Evolutionary conservation across 2,888 invertebrate genomes (phyloP).

Genomic region (Latheticus oryzae): DNA sequence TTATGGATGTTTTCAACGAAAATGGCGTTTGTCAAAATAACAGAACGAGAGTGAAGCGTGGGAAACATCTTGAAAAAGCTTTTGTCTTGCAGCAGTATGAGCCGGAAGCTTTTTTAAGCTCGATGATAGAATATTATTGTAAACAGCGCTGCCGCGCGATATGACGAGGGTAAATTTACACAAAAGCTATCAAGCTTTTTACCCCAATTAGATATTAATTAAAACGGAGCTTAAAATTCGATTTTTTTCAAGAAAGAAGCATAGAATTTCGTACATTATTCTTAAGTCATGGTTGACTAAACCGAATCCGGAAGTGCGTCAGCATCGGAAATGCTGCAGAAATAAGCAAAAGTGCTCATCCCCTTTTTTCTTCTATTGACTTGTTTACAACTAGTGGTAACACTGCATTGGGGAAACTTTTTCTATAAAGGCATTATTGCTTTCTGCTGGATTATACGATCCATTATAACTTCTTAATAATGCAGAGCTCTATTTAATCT

Average conservation of each 20-base stretch:
- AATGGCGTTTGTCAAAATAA: slow-evolving; percentile 65
- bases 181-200: too few species aligned
- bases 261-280: too few species aligned
- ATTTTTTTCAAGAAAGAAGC: too few species aligned
- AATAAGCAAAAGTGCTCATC: slow-evolving; percentile 46
- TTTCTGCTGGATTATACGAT: too few species aligned
- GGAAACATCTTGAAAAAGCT: slow-evolving; percentile 38
- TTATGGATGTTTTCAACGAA: slow-evolving; percentile 65
- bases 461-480: too few species aligned
- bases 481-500: slow-evolving; percentile 2
- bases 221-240: too few species aligned
- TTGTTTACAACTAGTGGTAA: slow-evolving; percentile 48
- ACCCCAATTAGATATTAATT: too few species aligned
- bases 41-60: slow-evolving; percentile 51
- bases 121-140: too few species aligned
- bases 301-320: slow-evolving; percentile 53
- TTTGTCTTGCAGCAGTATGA: slow-evolving; percentile 45
- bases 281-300: slow-evolving; percentile 38
- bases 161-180: too few species aligned
- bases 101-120: too few species aligned
- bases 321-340: slow-evolving; percentile 52
- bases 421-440: slow-evolving; percentile 24
- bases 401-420: slow-evolving; percentile 14
- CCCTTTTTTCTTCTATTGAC: slow-evolving; percentile 53
- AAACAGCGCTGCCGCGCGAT: too few species aligned